These are phyloP conservation scores for Mormyrus hasselquistii DNA, from an alignment of 2,797 vertebrate species.

Conservation along the genomic window DNA sequence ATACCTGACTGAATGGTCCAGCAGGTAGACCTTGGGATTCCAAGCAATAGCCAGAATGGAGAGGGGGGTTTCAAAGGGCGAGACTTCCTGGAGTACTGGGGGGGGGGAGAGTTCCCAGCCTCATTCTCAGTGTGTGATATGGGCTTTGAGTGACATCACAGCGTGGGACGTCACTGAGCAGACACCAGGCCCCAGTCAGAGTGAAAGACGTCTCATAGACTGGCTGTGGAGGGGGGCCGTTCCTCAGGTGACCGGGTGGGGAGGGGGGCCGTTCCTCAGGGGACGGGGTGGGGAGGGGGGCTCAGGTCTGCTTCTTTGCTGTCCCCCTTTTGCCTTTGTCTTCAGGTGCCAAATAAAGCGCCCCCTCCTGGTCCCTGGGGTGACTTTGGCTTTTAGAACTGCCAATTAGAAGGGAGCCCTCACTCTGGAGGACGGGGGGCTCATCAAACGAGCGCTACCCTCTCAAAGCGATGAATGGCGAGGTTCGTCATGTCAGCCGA, in stretches of 20 bases:
- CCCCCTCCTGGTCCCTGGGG: not conserved
- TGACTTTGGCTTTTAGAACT: not conserved
- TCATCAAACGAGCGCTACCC: not conserved
- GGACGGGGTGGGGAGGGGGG: not conserved
- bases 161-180: not conserved
- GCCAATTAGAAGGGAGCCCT: not conserved
- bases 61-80: not conserved
- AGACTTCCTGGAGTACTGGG: not conserved
- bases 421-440: not conserved
- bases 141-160: not conserved
- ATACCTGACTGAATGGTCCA: not conserved
- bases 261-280: not conserved
- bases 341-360: not conserved
- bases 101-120: not conserved
- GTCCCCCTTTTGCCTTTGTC: not conserved
- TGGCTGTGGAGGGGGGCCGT: not conserved
- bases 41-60: not conserved
- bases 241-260: not conserved
- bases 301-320: conserved; percentile 41
- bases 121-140: not conserved
- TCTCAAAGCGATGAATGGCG: not conserved
- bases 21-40: not conserved
- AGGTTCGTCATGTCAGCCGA: not conserved
- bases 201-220: not conserved
- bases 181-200: not conserved